Evolutionary conservation across 2,888 invertebrate species (phyloP).

Genomic region (Hofmannophila pseudospretella): DNA sequence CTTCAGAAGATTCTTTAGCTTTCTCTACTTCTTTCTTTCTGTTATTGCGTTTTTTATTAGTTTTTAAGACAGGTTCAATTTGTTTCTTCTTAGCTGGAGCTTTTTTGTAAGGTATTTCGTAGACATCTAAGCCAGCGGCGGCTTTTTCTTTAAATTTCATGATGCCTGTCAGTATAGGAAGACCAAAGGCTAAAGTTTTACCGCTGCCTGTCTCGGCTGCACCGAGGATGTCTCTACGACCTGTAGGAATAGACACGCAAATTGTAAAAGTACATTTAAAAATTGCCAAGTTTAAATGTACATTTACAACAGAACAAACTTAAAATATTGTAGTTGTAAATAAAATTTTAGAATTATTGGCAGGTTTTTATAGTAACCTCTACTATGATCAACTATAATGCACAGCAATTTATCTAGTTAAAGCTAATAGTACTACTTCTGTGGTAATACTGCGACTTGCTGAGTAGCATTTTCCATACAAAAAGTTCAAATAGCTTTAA

Average conservation of each 20-base stretch:
- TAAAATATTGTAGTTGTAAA: no score
- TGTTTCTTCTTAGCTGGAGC: slow-evolving; percentile 40
- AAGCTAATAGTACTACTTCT: no score
- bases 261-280: no score
- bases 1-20: slow-evolving; percentile 56
- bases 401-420: no score
- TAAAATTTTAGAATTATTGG: no score
- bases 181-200: slow-evolving; percentile 97
- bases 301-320: no score
- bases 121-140: slow-evolving; percentile 48
- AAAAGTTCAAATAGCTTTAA: no score
- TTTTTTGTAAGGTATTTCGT: slow-evolving; percentile 61
- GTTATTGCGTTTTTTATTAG: slow-evolving; percentile 15
- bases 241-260: slow-evolving; percentile 38
- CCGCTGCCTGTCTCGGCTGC: slow-evolving; percentile 99
- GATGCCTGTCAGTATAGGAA: slow-evolving; percentile 94
- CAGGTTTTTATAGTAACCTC: no score
- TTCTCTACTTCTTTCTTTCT: slow-evolving; percentile 13
- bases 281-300: no score
- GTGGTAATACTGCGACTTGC: no score
- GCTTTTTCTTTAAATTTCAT: slow-evolving; percentile 80
- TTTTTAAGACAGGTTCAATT: slow-evolving; percentile 15
- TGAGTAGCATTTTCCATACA: no score
- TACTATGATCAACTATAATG: no score
- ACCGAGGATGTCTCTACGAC: slow-evolving; percentile 94